A percentile compares a stretch with the other conserved stretches of the same genome.
These are phyloP conservation scores for Boleophthalmus pectinirostris DNA, from an alignment of 2,113 vertebrate species.

Conservation along the genomic window DNA sequence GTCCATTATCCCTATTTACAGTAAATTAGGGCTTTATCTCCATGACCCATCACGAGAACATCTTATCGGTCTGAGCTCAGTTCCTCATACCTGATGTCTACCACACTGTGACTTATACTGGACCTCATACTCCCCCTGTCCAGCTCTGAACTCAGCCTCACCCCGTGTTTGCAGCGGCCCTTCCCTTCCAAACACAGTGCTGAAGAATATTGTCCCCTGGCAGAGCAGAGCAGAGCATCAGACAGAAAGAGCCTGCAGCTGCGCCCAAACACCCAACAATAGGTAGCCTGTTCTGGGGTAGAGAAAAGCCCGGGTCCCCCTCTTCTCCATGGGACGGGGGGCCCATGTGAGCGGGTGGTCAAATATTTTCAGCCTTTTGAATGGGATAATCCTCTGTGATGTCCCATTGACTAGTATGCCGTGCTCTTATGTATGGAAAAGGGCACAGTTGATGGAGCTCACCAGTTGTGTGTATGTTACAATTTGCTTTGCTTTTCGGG, in stretches of 20 bases:
- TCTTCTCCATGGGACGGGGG: conserved; percentile 47
- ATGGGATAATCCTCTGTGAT: conserved; percentile 59
- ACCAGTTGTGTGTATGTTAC: neutral
- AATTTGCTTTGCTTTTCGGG: neutral
- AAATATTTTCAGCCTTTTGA: conserved; percentile 62
- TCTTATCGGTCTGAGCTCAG: conserved; percentile 40
- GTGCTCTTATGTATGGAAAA: neutral
- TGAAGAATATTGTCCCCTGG: conserved; percentile 59
- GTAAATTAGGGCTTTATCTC: conserved; percentile 48
- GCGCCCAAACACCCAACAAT: conserved; percentile 74
- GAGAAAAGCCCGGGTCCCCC: conserved; percentile 48
- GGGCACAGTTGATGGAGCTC: neutral
- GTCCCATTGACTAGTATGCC: conserved; percentile 35
- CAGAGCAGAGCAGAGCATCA: conserved; percentile 56
- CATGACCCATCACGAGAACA: conserved; percentile 34
- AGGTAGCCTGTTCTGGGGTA: conserved; percentile 67
- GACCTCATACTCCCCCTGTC: conserved; percentile 13
- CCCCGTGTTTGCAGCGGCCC: conserved; percentile 16
- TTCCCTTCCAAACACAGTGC: conserved; percentile 18
- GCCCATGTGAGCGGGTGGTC: conserved; percentile 55
- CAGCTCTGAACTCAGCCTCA: conserved; percentile 54
- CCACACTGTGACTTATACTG: conserved; percentile 35
- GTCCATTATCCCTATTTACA: conserved; percentile 39
- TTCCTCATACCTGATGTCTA: conserved; percentile 39
- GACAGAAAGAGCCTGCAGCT: conserved; percentile 70